A percentile compares a stretch with the other conserved stretches of the same genome.
Evolutionary conservation across 2,797 vertebrate genomes (phyloP).

Genomic region (Pangasius mekongensis): DNA sequence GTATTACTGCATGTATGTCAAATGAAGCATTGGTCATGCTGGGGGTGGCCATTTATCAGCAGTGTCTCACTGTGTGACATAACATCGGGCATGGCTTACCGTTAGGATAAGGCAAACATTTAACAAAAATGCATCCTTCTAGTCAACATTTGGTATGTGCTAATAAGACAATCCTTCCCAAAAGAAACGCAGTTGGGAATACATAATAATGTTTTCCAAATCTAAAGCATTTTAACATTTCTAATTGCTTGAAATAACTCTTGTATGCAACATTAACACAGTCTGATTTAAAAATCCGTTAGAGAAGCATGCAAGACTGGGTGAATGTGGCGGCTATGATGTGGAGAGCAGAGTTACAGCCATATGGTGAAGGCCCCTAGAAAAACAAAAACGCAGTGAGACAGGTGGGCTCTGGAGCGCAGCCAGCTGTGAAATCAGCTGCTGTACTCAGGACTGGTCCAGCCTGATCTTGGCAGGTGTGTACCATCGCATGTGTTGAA

Average conservation of each 20-base stretch:
- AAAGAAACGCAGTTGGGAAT: slow-evolving; percentile 2
- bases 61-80: slow-evolving; percentile 31
- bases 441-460: slow-evolving; percentile 63
- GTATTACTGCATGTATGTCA: slow-evolving; percentile 78
- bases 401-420: slow-evolving; percentile 64
- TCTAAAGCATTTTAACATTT: neutral
- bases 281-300: neutral
- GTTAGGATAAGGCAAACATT: neutral
- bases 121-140: neutral
- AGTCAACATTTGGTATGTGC: neutral
- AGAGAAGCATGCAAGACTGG: slow-evolving; percentile 49
- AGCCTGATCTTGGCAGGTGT: slow-evolving; percentile 64
- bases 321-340: slow-evolving; percentile 47
- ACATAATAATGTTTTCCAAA: neutral
- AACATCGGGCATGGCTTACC: neutral
- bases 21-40: slow-evolving; percentile 81
- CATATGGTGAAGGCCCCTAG: slow-evolving; percentile 76
- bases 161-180: neutral
- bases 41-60: slow-evolving; percentile 68
- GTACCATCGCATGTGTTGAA: slow-evolving; percentile 64
- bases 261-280: neutral
- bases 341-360: slow-evolving; percentile 62
- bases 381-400: slow-evolving; percentile 64
- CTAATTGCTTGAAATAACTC: neutral
- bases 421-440: slow-evolving; percentile 73